Base-by-base conservation (phyloP, 1,140 invertebrate genomes). In the Sweltsa coloradensis region DNA sequence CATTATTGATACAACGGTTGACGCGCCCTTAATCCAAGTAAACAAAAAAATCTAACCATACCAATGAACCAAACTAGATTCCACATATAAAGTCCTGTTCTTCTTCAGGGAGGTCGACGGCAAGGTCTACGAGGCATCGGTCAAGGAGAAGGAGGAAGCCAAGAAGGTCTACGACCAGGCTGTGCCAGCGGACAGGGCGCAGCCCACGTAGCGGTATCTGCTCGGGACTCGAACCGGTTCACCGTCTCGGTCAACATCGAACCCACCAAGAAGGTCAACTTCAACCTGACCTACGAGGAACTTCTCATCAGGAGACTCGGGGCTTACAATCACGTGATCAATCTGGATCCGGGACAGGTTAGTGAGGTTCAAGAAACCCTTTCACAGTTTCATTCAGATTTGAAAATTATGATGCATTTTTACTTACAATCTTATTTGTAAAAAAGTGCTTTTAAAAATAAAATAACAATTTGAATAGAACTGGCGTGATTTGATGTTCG, bases 201-300 rank as follows among this genome's bases (percentile, higher is more conserved):
- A 6, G 78, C 71, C 13, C 74, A 78, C 51, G 66, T 78, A 1
- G 62, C 67, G 45, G 64, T 50, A 36, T 41, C 74, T 53, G 74
- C 76, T 9, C 65, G 79, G 25, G 76, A 81, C 58, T 77, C 76
- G 0, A 79, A 80, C 54, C 66, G 71, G 31, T 80, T 81, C 55
- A 72, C 69, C 3, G 72, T 76, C 2, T 72, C 70, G 2, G 70
- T 79, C 4, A 81, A 81, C 55, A 60, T 80, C 7, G 75, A 76
- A 55, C 61, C 74, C 0, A 59, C 69, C 36, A 70, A 63, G 3
- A 72, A 72, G 54, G 74, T 72, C 0, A 62, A 67, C 0, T 81
- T 81, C 59, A 76, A 78, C 51, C 58, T 81, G 40, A 77, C 72
- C 0, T 81, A 80, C 55, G 79, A 81, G 59, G 75, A 80, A 60